Conservation (phyloP, 2,888 invertebrate species). For the Drosophila hawaiiensis region DNA sequence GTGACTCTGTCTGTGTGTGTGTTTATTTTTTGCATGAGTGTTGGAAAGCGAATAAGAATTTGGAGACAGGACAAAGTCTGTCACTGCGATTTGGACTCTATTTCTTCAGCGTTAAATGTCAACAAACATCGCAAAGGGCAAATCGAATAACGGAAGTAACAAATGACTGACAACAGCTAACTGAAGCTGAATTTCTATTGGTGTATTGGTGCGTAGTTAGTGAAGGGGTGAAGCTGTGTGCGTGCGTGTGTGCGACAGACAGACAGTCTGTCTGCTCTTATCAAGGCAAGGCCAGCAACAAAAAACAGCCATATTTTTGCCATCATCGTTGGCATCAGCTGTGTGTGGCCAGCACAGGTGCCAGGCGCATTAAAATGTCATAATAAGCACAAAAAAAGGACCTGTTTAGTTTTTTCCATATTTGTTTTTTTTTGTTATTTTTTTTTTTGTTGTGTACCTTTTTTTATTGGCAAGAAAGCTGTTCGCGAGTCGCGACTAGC, state of each 20-base stretch:
- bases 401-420: constrained; percentile 1
- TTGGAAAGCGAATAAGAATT: constrained; percentile 6
- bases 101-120: constrained; percentile 23
- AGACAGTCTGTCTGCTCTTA: constrained; percentile 74
- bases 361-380: not conserved
- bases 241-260: constrained; percentile 40
- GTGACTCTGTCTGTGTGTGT: not conserved
- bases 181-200: constrained; percentile 9
- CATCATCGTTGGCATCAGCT: constrained; percentile 37
- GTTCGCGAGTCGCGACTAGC: constrained; percentile 45
- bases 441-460: constrained; percentile 61
- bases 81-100: constrained; percentile 1
- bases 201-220: constrained; percentile 47
- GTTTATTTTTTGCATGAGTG: not conserved
- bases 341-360: constrained; percentile 29
- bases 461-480: constrained; percentile 39
- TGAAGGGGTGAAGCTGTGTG: constrained; percentile 12
- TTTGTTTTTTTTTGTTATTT: constrained; percentile 20
- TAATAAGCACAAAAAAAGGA: constrained; percentile 36
- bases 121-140: constrained; percentile 19
- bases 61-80: constrained; percentile 40
- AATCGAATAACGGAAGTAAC: constrained; percentile 37
- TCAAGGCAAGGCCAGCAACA: constrained; percentile 65
- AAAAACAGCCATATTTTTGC: constrained; percentile 32
- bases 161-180: constrained; percentile 22